A percentile compares a stretch with the other conserved stretches of the same genome.
Evolutionary conservation across 2,797 vertebrate genomes (phyloP).

Genomic region (Acipenser oxyrinchus): DNA sequence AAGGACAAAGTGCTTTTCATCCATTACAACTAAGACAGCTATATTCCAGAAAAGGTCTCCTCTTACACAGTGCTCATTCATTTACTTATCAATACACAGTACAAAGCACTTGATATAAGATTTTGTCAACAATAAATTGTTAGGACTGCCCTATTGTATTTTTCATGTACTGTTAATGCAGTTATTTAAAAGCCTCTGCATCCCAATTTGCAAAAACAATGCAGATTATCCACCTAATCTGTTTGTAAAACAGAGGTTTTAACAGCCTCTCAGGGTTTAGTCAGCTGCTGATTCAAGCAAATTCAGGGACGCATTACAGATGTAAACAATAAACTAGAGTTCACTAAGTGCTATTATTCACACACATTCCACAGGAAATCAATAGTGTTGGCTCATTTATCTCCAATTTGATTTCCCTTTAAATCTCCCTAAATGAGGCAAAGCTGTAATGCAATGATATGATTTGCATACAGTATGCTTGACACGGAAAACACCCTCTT

Average conservation of each 20-base stretch:
- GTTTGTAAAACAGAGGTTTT: slow-evolving; percentile 1
- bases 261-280: background rate
- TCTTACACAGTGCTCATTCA: too few relatives aligned
- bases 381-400: slow-evolving; percentile 33
- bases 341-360: slow-evolving; percentile 39
- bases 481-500: too few relatives aligned
- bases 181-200: background rate
- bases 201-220: background rate
- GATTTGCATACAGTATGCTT: background rate
- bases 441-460: slow-evolving; percentile 3
- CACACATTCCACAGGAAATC: slow-evolving; percentile 35
- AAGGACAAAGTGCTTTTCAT: too few relatives aligned
- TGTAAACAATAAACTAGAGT: slow-evolving; percentile 21
- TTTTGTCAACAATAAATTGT: too few relatives aligned
- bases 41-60: too few relatives aligned
- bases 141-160: too few relatives aligned
- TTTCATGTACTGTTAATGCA: background rate
- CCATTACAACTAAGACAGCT: too few relatives aligned
- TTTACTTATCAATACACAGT: too few relatives aligned
- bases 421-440: slow-evolving; percentile 29
- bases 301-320: slow-evolving; percentile 4
- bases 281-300: slow-evolving; percentile 1
- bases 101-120: too few relatives aligned
- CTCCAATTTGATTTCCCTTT: slow-evolving; percentile 35
- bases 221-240: slow-evolving; percentile 1